Evolutionary conservation across 2,113 vertebrate species (phyloP), one percentile per base, ranked within the genome.

Genomic region (Ornithorhynchus anatinus): DNA sequence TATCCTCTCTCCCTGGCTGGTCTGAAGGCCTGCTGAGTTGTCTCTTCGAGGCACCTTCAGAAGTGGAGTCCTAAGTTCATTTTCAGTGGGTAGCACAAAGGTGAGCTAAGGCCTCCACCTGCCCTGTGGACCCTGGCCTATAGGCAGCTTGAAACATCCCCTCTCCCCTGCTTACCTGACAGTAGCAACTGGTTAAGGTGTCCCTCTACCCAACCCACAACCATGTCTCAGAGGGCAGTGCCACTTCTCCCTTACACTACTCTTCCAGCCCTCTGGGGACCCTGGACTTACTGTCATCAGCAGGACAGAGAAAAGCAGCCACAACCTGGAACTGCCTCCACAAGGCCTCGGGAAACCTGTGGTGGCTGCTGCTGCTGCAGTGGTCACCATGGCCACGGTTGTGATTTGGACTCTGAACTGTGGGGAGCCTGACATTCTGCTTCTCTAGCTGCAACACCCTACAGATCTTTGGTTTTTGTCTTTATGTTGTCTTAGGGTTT

Each of bases 61-160:
- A 76, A 74, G 80, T 58, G 22, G 25, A 56, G 38, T 59, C 52
- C 32, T 59, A 29, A 82, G 63, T 42, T 85, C 61, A 52, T 59
- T 81, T 78, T 78, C 64, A 79, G 59, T 69, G 29, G 23, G 17
- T 52, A 63, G 51, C 36, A 53, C 29, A 19, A 69, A 81, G 79
- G 52, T 52, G 72, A 54, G 7, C 39, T 50, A n/a, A 14, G 27
- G 1, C 8, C 61, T 72, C 40, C 53, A 31, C 50, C n/a, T 38
- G 51, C 59, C 73, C 59, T 79, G 51, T 27, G 64, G 66, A 3
- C 72, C 27, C 40, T 13, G 25, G 9, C 15, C 52, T 15, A 35
- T 0, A 5, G 16, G 59, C 43, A 7, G 52, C 65, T 47, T 58
- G 59, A 77, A 71, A 74, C 44, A 6, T 2, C 58, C 14, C 16